Evolutionary conservation across 2,888 invertebrate species (phyloP).

Genomic region (Hirtodrosophila cameraria): DNA sequence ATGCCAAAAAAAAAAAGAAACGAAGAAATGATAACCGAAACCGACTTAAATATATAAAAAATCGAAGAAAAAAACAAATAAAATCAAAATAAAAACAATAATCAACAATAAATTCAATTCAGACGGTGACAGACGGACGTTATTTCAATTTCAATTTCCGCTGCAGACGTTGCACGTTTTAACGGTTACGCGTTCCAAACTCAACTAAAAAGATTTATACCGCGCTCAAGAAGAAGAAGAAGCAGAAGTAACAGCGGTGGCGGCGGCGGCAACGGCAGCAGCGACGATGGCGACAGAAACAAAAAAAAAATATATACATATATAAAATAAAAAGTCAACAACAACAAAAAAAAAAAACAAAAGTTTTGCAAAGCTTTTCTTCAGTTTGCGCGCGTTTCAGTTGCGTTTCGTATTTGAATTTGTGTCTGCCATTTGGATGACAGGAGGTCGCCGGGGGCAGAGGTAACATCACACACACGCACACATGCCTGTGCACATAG

Average conservation of each 20-base stretch:
- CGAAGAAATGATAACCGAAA: conserved; percentile 16
- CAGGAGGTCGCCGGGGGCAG: conserved; percentile 6
- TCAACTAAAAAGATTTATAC: conserved; percentile 80
- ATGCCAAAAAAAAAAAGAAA: conserved; percentile 20
- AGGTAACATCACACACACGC: conserved; percentile 3
- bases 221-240: conserved; percentile 75
- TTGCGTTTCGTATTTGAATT: conserved; percentile 51
- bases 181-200: conserved; percentile 80
- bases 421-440: conserved; percentile 10
- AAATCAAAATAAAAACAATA: conserved; percentile 10
- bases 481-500: conserved; percentile 2
- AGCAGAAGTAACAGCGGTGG: conserved; percentile 25
- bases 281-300: conserved; percentile 36
- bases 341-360: too few species aligned
- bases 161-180: conserved; percentile 66
- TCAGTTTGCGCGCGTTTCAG: conserved; percentile 37
- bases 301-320: conserved; percentile 13
- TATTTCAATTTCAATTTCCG: conserved; percentile 61
- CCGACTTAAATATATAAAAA: neutral
- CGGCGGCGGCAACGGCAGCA: conserved; percentile 22
- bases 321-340: conserved; percentile 21
- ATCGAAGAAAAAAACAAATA: conserved; percentile 11
- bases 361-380: conserved; percentile 69
- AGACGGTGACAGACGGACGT: conserved; percentile 22
- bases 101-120: conserved; percentile 24